Evolutionary conservation across 2,113 vertebrate genomes (phyloP), one percentile per base, ranked within the genome.

Genomic region (Eulemur macaco): DNA sequence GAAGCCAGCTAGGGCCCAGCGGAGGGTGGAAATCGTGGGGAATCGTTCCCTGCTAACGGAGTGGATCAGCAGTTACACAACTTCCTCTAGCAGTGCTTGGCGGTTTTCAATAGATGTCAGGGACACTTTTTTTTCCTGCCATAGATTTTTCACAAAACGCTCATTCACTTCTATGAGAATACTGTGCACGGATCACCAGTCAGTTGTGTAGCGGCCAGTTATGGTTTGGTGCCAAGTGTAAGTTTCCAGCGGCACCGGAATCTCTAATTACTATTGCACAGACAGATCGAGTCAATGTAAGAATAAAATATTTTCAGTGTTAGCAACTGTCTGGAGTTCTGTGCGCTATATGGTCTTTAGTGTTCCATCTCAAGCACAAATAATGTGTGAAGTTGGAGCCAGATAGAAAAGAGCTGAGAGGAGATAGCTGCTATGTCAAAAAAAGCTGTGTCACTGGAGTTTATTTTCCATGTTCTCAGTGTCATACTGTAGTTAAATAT

Each of bases 291-390:
- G 8, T 3, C 56, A 14, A 7, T 6, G 50, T n/a, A n/a, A 21
- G 31, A 42, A 7, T 18, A 2, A 20, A 58, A 6, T 0, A 7
- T 3, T 23, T 27, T 15, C 42, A 21, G 66, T 0, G 69, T 50
- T 9, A 7, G 37, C 27, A 31, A 10, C 25, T 2, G 31, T 31
- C 50, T 1, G 18, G 42, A n/a, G 25, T 29, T 29, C 13, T 25
- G 2, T 4, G 86, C 7, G 60, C 17, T 11, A 3, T 0, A 0
- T 1, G 29, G 31, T 29, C 81, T 84, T 27, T 1, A 0, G 3
- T 5, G 56, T 17, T 85, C 34, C 39, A 3, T n/a, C 60, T 50
- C 42, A 47, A 4, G 83, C 89, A 58, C 56, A 47, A 37, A 63
- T 1, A 12, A 21, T n/a, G 12, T 0, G 20, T 37, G 18, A 20